These are phyloP conservation scores for Ostrea edulis DNA, from an alignment of 1,140 invertebrate genomes.

Conservation along the genomic window DNA sequence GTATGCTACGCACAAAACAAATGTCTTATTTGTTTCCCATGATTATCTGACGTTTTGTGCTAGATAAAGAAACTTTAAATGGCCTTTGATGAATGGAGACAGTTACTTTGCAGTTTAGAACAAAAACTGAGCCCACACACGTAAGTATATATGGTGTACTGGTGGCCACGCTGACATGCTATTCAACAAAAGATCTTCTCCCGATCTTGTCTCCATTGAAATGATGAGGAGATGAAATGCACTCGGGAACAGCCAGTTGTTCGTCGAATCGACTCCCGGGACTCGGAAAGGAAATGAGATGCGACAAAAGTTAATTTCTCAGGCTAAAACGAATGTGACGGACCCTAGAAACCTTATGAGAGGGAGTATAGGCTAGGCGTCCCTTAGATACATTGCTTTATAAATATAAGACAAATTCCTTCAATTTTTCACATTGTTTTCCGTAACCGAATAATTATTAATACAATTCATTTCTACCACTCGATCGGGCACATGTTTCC, in stretches of 20 bases:
- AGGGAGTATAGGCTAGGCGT: too few species aligned
- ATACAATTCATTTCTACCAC: too few species aligned
- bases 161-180: not conserved
- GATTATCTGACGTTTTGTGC: conserved; percentile 17
- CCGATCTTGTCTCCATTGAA: not conserved
- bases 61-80: conserved; percentile 11
- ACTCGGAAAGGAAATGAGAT: too few species aligned
- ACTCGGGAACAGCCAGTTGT: not conserved
- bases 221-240: not conserved
- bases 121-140: conserved; percentile 11
- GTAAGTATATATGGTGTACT: not conserved
- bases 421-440: too few species aligned
- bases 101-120: conserved; percentile 19
- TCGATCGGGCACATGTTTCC: too few species aligned
- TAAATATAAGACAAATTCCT: too few species aligned
- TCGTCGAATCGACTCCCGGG: too few species aligned
- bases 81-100: conserved; percentile 5
- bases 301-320: too few species aligned
- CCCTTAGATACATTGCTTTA: too few species aligned
- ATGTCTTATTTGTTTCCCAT: conserved; percentile 8
- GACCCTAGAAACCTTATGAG: too few species aligned
- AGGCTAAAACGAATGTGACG: too few species aligned
- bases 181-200: not conserved
- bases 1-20: not conserved
- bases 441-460: too few species aligned